A percentile compares a stretch with the other conserved stretches of the same genome.
phyloP scores from a whole-genome alignment of 2,113 vertebrate genomes.

The Tringa solitaria region DNA sequence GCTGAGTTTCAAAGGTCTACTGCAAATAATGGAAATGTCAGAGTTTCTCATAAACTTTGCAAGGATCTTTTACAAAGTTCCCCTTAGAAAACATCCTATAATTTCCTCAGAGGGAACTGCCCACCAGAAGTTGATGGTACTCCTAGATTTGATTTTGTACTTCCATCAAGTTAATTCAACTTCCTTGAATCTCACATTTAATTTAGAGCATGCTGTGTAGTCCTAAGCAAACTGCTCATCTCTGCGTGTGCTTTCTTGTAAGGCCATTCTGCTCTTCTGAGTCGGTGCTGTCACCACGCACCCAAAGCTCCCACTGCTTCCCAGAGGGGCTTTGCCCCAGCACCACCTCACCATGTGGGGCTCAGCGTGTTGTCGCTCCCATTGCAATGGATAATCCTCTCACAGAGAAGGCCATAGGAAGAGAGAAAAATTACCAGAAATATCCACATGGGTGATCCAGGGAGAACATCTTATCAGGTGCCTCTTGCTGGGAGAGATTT shows the following conservation, averaged over 20 bases:
- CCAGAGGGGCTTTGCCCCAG: neutral
- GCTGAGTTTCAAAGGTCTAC: constrained; percentile 18
- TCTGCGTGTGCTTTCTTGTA: neutral
- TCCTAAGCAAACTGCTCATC: neutral
- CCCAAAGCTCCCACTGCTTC: neutral
- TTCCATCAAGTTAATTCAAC: neutral
- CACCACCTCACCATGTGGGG: accelerated
- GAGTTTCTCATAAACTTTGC: neutral
- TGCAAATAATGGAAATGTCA: constrained; percentile 4
- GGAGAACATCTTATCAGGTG: neutral
- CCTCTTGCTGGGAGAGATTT: neutral
- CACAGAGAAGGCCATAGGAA: neutral
- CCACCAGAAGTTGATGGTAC: neutral
- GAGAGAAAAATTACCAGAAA: neutral
- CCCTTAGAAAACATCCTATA: neutral
- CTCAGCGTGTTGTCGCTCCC: accelerated
- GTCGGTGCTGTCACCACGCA: accelerated
- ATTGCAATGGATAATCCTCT: accelerated
- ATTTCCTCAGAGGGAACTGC: neutral
- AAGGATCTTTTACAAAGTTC: neutral
- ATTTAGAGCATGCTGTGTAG: neutral
- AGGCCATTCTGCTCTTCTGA: neutral
- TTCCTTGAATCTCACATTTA: neutral
- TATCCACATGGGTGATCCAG: neutral
- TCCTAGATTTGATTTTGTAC: neutral